Evolutionary conservation across 1,140 invertebrate species (phyloP).

Genomic region (Calycopis cecrops): DNA sequence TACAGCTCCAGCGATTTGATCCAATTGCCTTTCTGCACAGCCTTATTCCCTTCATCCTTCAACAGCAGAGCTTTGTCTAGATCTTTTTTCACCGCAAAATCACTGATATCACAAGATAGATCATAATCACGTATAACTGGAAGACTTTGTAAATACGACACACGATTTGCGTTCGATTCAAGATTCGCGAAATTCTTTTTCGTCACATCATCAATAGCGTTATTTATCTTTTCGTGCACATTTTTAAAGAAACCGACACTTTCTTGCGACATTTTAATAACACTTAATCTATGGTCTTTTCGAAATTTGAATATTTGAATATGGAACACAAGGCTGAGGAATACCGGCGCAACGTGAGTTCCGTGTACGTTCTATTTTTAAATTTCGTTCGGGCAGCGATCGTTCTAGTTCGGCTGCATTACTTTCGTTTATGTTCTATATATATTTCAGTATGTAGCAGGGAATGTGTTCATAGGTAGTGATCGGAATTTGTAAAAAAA

Average conservation of each 20-base stretch:
- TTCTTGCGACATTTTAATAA: conserved; percentile 44
- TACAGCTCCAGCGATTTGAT: conserved; percentile 84
- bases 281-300: background rate
- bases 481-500: too few species aligned
- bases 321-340: background rate
- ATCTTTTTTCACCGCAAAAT: conserved; percentile 77
- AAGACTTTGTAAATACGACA: conserved; percentile 52
- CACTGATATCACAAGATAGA: conserved; percentile 45
- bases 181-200: conserved; percentile 68
- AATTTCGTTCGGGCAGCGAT: conserved; percentile 44
- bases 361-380: conserved; percentile 58
- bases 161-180: conserved; percentile 56
- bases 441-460: background rate
- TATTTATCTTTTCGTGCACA: conserved; percentile 57
- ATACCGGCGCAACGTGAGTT: conserved; percentile 41
- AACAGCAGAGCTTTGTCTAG: conserved; percentile 77
- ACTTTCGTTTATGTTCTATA: conserved; percentile 12
- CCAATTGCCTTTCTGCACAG: conserved; percentile 86
- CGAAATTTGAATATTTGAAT: conserved; percentile 1
- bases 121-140: conserved; percentile 52
- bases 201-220: conserved; percentile 52
- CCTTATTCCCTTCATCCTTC: conserved; percentile 86
- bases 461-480: too few species aligned
- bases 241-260: conserved; percentile 59
- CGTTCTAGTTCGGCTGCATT: conserved; percentile 37